These are phyloP conservation scores for Exaiptasia diaphana DNA, from an alignment of 64 coral and sea anemone genomes.

Conservation along the genomic window DNA sequence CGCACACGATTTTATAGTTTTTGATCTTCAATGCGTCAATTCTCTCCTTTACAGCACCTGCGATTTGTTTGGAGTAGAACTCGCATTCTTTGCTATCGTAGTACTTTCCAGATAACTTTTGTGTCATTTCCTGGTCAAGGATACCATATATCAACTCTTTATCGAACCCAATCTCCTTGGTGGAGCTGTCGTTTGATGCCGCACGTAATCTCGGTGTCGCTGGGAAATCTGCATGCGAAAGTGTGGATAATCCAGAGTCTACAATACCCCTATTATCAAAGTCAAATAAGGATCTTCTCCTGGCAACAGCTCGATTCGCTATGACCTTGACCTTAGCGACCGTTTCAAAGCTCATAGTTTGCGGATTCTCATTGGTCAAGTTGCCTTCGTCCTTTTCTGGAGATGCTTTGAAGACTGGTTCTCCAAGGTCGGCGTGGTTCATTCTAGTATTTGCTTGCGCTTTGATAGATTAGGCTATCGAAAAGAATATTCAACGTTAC, in stretches of 20 bases:
- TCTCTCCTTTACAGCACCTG: constrained; percentile 18
- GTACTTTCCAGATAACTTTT: constrained; percentile 7
- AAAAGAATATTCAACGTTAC: no score
- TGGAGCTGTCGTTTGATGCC: background rate
- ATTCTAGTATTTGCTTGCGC: no score
- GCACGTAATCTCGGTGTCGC: background rate
- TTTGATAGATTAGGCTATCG: no score
- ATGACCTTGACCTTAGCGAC: background rate
- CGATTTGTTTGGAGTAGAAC: background rate
- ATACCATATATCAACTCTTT: constrained; percentile 36
- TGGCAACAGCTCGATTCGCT: background rate
- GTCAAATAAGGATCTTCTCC: constrained; percentile 46
- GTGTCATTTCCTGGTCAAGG: constrained; percentile 31
- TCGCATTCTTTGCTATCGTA: constrained; percentile 30
- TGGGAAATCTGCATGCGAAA: constrained; percentile 71
- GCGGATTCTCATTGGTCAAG: background rate
- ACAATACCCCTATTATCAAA: constrained; percentile 1
- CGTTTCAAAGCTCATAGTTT: background rate
- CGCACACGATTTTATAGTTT: constrained; percentile 56
- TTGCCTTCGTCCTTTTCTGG: background rate
- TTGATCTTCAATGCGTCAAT: constrained; percentile 34
- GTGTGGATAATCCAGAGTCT: constrained; percentile 19
- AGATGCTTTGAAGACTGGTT: no score
- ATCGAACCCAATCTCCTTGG: background rate
- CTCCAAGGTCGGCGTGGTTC: no score